phyloP scores from a whole-genome alignment of 2,888 invertebrate genomes.

The Rhingia rostrata region DNA sequence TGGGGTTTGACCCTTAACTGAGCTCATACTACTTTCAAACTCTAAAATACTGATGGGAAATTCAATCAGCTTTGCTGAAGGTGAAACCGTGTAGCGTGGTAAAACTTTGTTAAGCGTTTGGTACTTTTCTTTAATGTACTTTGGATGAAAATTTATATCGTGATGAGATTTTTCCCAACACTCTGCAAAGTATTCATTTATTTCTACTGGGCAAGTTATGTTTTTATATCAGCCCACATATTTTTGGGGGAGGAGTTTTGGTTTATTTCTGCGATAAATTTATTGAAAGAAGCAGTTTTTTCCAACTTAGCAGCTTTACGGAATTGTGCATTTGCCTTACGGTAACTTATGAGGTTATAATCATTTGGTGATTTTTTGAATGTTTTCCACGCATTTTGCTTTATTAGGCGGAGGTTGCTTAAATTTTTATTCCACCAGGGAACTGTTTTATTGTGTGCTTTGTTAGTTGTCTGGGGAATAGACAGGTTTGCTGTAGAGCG shows the following conservation, averaged over 20 bases:
- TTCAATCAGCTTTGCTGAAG: background rate
- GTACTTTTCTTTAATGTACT: background rate
- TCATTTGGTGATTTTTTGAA: constrained; percentile 16
- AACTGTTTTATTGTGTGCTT: constrained; percentile 5
- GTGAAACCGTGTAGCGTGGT: background rate
- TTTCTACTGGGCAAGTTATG: background rate
- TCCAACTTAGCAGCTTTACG: constrained; percentile 7
- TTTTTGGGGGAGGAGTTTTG: constrained; percentile 17
- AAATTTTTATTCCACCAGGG: constrained; percentile 14
- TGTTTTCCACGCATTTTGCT: constrained; percentile 1
- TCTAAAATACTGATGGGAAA: background rate
- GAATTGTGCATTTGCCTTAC: constrained; percentile 8
- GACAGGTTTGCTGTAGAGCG: constrained; percentile 7
- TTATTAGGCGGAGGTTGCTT: background rate
- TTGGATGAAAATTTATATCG: constrained; percentile 8
- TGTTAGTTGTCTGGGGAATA: constrained; percentile 14
- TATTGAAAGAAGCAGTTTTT: constrained; percentile 9
- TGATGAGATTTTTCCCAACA: background rate
- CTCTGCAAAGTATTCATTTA: background rate
- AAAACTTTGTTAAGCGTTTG: background rate
- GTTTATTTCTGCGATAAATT: constrained; percentile 13
- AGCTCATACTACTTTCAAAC: background rate
- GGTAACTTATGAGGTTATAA: background rate
- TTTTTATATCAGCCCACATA: constrained; percentile 11
- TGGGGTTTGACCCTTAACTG: constrained; percentile 9